Base-by-base conservation (phyloP, 2,888 invertebrate genomes). In the Sinelater perroti region DNA sequence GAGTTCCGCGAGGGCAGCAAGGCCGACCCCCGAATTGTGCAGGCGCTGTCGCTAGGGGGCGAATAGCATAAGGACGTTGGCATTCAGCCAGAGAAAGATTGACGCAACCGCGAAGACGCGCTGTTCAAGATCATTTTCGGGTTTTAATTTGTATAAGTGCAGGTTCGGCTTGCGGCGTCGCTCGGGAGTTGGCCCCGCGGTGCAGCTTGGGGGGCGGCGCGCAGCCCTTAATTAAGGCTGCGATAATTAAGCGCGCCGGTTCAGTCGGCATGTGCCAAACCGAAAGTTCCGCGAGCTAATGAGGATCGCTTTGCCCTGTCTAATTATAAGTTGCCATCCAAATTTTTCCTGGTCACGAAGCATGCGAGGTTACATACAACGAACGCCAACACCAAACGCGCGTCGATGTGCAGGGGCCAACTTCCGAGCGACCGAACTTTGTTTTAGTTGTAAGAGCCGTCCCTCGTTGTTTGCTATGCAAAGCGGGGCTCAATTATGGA, bases 1-100 rank as follows among this genome's bases (percentile, higher is more conserved):
- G 96, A 97, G 79, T 96, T 96, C 83, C 88, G 95, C 72, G 96
- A 97, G 81, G 97, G 97, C 66, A 95, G 96, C 81, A 97, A 98
- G 82, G 96, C 96, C 53, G 97, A 98, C 81, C 97, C 97, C 24
- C 88, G 97, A 78, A 98, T 98, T 77, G 96, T 98, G 56, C 97
- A 97, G 80, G 97, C 97, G 49, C 84, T 97, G 63, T 91, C 92
- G 42, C 83, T 94, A 67, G 93, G 93, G 68, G 87, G 87, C 81
- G 89, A 89, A 78, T 80, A 80, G 76, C 78, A 75, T 63, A 73
- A 51, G 72, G 75, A 73, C n/a, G 72, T 69, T 44, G 75, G 74
- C 66, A 74, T 73, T 47, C 65, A 67, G 63, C 74, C 76, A 61
- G 73, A 73, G 44, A 66, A 67, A 61, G 68, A 72, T 62, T 75